Conservation (phyloP, 2,888 invertebrate genomes). For the Drosophila recens region DNA sequence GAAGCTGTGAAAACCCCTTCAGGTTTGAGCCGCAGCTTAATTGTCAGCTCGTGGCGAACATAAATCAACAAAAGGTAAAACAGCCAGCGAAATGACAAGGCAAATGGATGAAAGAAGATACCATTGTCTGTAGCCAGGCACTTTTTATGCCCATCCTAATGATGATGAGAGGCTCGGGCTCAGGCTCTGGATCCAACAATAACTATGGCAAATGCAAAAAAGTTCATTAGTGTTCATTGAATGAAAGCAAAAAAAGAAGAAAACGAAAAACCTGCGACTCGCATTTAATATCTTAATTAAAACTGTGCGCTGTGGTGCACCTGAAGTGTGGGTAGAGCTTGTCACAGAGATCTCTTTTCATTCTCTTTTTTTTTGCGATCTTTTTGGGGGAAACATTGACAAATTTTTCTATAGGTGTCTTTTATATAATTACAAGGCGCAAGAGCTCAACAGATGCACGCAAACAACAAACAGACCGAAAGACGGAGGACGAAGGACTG, state of each 20-base stretch:
- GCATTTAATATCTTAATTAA: slow-evolving; percentile 80
- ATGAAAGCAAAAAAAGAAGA: neutral
- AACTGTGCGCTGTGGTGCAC: slow-evolving; percentile 62
- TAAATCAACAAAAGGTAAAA: slow-evolving; percentile 71
- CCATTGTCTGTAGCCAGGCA: slow-evolving; percentile 54
- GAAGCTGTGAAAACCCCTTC: slow-evolving; percentile 35
- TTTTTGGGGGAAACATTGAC: slow-evolving; percentile 48
- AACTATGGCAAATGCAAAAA: slow-evolving; percentile 53
- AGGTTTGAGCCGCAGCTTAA: slow-evolving; percentile 63
- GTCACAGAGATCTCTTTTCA: slow-evolving; percentile 10
- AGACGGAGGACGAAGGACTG: neutral
- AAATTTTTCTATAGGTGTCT: slow-evolving; percentile 69
- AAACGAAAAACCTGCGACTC: slow-evolving; percentile 32
- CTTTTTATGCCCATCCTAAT: slow-evolving; percentile 57
- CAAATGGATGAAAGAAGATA: slow-evolving; percentile 26
- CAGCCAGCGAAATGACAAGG: slow-evolving; percentile 62
- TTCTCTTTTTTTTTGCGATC: slow-evolving; percentile 8
- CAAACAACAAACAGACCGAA: slow-evolving; percentile 43
- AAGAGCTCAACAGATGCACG: slow-evolving; percentile 47
- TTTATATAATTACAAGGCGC: slow-evolving; percentile 59
- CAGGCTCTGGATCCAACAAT: slow-evolving; percentile 59
- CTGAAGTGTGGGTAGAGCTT: slow-evolving; percentile 52
- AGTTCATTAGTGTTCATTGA: slow-evolving; percentile 68
- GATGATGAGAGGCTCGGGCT: slow-evolving; percentile 59
- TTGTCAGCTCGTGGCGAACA: slow-evolving; percentile 66